phyloP scores from a whole-genome alignment of 2,888 invertebrate species.

The Lissonota sp. region DNA sequence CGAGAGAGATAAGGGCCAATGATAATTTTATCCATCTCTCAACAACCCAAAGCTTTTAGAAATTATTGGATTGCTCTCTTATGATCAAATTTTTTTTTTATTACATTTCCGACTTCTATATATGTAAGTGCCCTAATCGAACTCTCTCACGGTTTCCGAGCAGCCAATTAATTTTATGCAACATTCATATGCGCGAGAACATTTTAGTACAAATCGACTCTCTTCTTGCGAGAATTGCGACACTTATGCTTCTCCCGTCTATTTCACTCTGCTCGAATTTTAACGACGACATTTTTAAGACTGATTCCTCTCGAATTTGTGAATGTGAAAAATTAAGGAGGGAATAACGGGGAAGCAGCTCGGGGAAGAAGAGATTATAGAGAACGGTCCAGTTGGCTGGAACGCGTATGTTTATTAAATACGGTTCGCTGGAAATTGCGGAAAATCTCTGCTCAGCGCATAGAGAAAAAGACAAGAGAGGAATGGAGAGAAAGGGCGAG shows the following conservation, averaged over 20 bases:
- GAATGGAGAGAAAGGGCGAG: background rate
- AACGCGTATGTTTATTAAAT: background rate
- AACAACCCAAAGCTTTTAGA: constrained; percentile 11
- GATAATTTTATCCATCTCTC: constrained; percentile 30
- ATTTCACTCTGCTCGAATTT: too few relatives aligned
- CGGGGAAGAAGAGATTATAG: constrained; percentile 20
- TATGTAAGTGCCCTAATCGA: constrained; percentile 29
- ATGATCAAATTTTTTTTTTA: constrained; percentile 3
- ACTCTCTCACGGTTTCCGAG: constrained; percentile 60
- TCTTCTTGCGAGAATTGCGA: background rate
- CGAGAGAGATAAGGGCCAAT: background rate
- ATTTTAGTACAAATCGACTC: constrained; percentile 38
- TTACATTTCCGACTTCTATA: constrained; percentile 30
- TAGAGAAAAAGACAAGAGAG: background rate
- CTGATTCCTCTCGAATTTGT: too few relatives aligned
- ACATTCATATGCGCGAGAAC: constrained; percentile 6
- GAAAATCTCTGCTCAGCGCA: constrained; percentile 15
- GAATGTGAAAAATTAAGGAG: too few relatives aligned
- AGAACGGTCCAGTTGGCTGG: background rate
- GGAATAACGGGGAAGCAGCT: too few relatives aligned
- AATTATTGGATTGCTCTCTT: background rate
- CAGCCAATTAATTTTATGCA: constrained; percentile 63
- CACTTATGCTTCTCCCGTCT: too few relatives aligned
- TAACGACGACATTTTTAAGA: too few relatives aligned
- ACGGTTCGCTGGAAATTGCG: constrained; percentile 12